Percentiles rank a stretch among this genome's conserved stretches.
phyloP scores from a whole-genome alignment of 2,888 invertebrate species.

The Cinara cedri region DNA sequence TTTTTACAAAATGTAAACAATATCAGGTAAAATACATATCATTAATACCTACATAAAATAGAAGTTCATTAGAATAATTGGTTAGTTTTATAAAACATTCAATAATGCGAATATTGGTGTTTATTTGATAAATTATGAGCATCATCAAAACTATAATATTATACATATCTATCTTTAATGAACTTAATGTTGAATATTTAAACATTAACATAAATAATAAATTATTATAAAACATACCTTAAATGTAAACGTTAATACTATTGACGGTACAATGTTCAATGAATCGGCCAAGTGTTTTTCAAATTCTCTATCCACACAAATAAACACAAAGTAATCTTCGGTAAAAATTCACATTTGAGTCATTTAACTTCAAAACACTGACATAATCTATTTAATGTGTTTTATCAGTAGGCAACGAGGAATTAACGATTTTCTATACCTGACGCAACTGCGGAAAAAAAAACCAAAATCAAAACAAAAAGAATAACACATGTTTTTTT shows the following conservation, averaged over 20 bases:
- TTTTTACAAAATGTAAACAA: neutral
- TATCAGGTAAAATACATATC: neutral
- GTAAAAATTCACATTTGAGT: neutral
- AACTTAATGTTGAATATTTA: neutral
- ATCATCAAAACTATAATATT: too few relatives aligned
- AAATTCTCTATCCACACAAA: neutral
- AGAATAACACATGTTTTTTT: slow-evolving; percentile 32
- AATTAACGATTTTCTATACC: slow-evolving; percentile 54
- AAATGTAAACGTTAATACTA: neutral
- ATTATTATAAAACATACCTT: neutral
- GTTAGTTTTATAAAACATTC: too few relatives aligned
- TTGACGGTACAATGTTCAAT: neutral
- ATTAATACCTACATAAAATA: too few relatives aligned
- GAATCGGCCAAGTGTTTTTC: neutral
- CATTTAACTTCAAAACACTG: slow-evolving; percentile 20
- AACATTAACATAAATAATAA: neutral
- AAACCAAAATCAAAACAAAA: slow-evolving; percentile 42
- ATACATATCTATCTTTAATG: too few relatives aligned
- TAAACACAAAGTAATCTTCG: neutral
- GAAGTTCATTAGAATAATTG: too few relatives aligned
- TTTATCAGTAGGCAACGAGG: slow-evolving; percentile 18
- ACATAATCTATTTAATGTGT: slow-evolving; percentile 12
- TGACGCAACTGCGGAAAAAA: slow-evolving; percentile 34
- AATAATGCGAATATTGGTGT: too few relatives aligned
- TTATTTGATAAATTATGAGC: too few relatives aligned